Evolutionary conservation across 1,140 invertebrate species (phyloP), one percentile per base, ranked within the genome.

Genomic region (Bilobella aurantiaca): DNA sequence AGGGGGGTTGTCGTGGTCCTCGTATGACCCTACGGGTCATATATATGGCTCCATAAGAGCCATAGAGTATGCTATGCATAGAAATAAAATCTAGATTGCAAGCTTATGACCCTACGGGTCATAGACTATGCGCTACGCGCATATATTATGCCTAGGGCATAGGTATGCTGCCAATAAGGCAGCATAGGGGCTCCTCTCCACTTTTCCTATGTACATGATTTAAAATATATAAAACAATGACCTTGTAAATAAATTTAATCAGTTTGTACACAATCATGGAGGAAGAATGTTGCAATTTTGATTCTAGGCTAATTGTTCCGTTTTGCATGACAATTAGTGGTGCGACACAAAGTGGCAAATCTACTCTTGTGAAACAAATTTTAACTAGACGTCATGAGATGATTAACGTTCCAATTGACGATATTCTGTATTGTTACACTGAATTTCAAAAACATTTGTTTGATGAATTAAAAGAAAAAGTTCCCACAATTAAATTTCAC

Each of bases 361-460:
- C 31, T 46, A 28, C 27, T n/a, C 27, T 62, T 8, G 49, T 42
- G 18, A 18, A 3, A 28, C 12, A 62, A 27, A 16, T 62, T 3
- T 31, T 63, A n/a, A 23, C 2, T 8, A 3, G 47, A 12, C 29
- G 46, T 27, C 8, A 29, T 32, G 62, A 56, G 32, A 30, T 63
- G 12, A 56, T 63, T 30, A 2, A 56, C 27, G 2, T 2, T 2
- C 21, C 25, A 1, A 56, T 63, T 8, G 32, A 63, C 21, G 25
- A 53, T 30, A 32, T 63, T 30, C 16, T 63, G 1, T 63, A 63
- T 23, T 63, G 62, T 49, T 63, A 56, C 29, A 46, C 37, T 12
- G 49, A 30, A 56, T 2, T 46, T 29, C 60, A 63, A 32, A 25
- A 42, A 2, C 14, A 56, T 5, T 53, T 53, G 12, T 63, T 63